Percentiles rank a stretch among this genome's conserved stretches.
Evolutionary conservation across 2,797 vertebrate genomes (phyloP).

Genomic region (Chelidonichthys spinosus): DNA sequence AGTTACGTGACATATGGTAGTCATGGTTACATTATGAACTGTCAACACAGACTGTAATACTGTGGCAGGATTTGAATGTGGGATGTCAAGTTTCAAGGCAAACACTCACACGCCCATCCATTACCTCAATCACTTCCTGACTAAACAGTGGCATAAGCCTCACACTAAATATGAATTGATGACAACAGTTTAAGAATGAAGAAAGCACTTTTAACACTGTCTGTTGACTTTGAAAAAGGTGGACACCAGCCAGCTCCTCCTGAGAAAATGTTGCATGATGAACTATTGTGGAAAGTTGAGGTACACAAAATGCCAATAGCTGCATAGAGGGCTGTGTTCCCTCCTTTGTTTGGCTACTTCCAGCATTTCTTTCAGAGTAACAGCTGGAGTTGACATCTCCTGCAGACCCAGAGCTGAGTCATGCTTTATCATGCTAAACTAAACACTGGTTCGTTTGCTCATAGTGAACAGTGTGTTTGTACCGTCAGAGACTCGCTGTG

Average conservation of each 20-base stretch:
- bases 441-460: conserved; percentile 2
- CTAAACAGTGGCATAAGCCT: background rate
- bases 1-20: background rate
- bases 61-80: conserved; percentile 14
- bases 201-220: background rate
- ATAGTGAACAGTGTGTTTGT: background rate
- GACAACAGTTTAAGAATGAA: background rate
- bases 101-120: conserved; percentile 4
- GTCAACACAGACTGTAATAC: background rate
- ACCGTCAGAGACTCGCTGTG: background rate
- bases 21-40: background rate
- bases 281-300: conserved; percentile 33
- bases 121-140: background rate
- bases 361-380: conserved; percentile 57
- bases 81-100: background rate
- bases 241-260: background rate
- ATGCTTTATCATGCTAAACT: background rate
- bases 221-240: background rate
- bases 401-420: conserved; percentile 13
- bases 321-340: conserved; percentile 46
- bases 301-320: conserved; percentile 28
- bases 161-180: background rate
- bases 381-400: conserved; percentile 48
- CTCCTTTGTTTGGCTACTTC: conserved; percentile 62
- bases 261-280: background rate